Conservation (phyloP, 2,888 invertebrate species). For the Lypha dubia region DNA sequence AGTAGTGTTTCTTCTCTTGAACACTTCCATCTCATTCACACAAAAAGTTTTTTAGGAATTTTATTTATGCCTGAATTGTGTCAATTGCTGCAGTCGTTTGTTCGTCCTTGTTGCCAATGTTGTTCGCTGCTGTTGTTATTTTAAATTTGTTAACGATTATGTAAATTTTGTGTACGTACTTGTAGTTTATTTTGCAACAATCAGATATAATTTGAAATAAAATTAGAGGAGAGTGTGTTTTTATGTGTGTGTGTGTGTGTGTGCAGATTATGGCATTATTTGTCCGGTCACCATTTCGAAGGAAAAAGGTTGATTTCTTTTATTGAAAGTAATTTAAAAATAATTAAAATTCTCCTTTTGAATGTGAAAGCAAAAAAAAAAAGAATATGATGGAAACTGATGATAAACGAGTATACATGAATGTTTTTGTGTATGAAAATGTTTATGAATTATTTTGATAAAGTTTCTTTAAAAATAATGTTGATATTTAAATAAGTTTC, state of each 20-base stretch:
- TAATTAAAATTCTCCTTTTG: slow-evolving; percentile 24
- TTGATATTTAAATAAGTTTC: slow-evolving; percentile 20
- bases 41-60: slow-evolving; percentile 5
- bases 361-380: slow-evolving; percentile 2
- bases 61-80: slow-evolving; percentile 70
- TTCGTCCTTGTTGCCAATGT: slow-evolving; percentile 70
- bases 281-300: slow-evolving; percentile 12
- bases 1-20: slow-evolving; percentile 15
- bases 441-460: slow-evolving; percentile 15
- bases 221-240: slow-evolving; percentile 31
- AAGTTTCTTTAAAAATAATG: slow-evolving; percentile 50
- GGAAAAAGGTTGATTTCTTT: slow-evolving; percentile 4
- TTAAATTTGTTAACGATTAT: slow-evolving; percentile 79
- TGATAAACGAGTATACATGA: background rate
- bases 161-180: no score
- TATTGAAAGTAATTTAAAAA: slow-evolving; percentile 52
- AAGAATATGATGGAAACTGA: no score
- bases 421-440: background rate
- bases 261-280: slow-evolving; percentile 8
- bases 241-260: no score
- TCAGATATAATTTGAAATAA: slow-evolving; percentile 64
- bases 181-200: slow-evolving; percentile 59
- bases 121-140: slow-evolving; percentile 69
- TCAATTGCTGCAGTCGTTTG: slow-evolving; percentile 68
- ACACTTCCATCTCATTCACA: slow-evolving; percentile 23